phyloP scores from a whole-genome alignment of 2,113 vertebrate species.

The Pelodiscus sinensis region DNA sequence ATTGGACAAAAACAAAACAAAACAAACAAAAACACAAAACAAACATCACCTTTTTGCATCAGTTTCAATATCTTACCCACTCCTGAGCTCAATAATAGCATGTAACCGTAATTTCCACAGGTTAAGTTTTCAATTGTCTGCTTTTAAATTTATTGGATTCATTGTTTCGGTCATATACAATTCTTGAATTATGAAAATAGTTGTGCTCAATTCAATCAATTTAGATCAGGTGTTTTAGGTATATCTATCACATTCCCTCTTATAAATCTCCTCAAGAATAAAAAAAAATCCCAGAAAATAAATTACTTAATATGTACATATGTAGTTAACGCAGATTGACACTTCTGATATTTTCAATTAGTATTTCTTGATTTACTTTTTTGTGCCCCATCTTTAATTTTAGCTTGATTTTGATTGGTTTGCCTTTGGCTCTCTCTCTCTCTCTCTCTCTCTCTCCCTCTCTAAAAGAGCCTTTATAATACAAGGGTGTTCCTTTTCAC shows the following conservation, averaged over 20 bases:
- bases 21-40: too few species aligned
- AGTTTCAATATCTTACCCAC: background rate
- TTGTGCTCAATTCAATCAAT: background rate
- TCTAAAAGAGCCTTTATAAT: rapidly evolving
- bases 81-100: background rate
- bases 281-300: background rate
- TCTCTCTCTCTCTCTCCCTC: background rate
- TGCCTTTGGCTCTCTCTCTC: rapidly evolving
- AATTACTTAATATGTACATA: background rate
- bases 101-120: background rate
- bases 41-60: background rate
- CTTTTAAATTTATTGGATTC: background rate
- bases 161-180: background rate
- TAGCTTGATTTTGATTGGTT: background rate
- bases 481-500: background rate
- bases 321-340: background rate
- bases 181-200: background rate
- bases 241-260: background rate
- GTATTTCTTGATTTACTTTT: background rate
- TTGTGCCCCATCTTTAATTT: background rate
- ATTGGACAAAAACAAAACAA: background rate
- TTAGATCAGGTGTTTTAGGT: background rate
- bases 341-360: background rate
- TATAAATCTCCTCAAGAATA: background rate
- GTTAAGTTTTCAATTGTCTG: background rate